Base-by-base conservation (phyloP, 2,888 invertebrate species). In the Drosophila koepferae region DNA sequence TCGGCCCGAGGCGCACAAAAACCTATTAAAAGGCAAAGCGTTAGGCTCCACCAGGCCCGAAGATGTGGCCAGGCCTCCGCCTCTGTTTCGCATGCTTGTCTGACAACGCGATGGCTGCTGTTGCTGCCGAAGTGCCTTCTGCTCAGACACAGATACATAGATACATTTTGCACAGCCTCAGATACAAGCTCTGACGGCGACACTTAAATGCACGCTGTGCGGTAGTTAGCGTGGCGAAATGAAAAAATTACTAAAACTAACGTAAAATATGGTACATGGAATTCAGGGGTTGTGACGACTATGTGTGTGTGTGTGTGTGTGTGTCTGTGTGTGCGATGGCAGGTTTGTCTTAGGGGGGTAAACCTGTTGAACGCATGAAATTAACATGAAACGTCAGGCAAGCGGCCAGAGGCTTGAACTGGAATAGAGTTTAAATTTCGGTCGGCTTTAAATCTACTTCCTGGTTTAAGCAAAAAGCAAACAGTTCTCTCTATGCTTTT, bases 301-400 rank as follows among this genome's bases (percentile, higher is more conserved):
- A 36, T 9, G 20, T n/a, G 8, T 5, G 34, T 4, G 23, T n/a
- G 8, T 5, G 34, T 4, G 23, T 0, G 10, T 41, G n/a, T 41
- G 12, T 9, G n/a, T n/a, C 1, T 5, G 44, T 5, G 36, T 6
- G 36, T 6, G 12, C 2, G 14, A 1, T 14, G 31, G 20, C 3
- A 9, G 20, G 28, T n/a, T 20, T 48, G 23, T 18, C 14, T 60
- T 60, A 18, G 44, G 16, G 38, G 54, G 51, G 36, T 36, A 82
- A 87, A 86, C 86, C 87, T 84, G 86, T 86, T 86, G 81, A 81
- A 86, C 86, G 86, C 83, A 82, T 82, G 84, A 86, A 84, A 86
- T 86, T 87, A 86, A 77, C 80, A 82, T 82, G 82, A 79, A 53
- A 63, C 60, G 51, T 58, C 18, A 38, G 64, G 51, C 51, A 14